Evolutionary conservation across 2,888 invertebrate genomes (phyloP).

Genomic region (Dicycla oo): DNA sequence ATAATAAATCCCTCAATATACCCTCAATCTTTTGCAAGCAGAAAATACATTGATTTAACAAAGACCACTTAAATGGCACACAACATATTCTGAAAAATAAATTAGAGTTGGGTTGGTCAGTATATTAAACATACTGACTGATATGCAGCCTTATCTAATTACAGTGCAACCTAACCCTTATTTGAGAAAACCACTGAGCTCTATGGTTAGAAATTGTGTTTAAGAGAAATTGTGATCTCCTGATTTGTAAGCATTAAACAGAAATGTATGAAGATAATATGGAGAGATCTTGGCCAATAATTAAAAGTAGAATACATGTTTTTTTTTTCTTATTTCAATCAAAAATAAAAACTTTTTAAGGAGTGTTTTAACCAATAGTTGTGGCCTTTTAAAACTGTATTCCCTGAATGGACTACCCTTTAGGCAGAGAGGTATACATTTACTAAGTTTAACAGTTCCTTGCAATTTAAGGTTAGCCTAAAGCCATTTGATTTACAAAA

Average conservation of each 20-base stretch:
- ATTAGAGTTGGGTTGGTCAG: too few species aligned
- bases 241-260: background rate
- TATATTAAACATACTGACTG: background rate
- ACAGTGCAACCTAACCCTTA: constrained; percentile 22
- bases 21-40: constrained; percentile 5
- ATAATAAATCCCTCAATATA: background rate
- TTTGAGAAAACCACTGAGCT: background rate
- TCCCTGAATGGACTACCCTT: background rate
- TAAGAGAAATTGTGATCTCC: background rate
- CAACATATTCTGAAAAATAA: background rate
- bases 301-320: background rate
- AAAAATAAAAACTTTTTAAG: background rate
- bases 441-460: background rate
- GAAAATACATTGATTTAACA: background rate
- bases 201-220: constrained; percentile 9
- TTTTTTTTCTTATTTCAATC: background rate
- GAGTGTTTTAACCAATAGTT: background rate
- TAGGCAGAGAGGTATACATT: background rate
- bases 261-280: background rate
- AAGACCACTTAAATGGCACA: too few species aligned
- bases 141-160: constrained; percentile 18
- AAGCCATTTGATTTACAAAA: background rate
- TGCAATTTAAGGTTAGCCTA: background rate
- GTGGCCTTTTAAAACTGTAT: background rate
- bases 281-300: too few species aligned